Conservation (phyloP, 1,140 invertebrate species). For the Conopomorpha cramerella region DNA sequence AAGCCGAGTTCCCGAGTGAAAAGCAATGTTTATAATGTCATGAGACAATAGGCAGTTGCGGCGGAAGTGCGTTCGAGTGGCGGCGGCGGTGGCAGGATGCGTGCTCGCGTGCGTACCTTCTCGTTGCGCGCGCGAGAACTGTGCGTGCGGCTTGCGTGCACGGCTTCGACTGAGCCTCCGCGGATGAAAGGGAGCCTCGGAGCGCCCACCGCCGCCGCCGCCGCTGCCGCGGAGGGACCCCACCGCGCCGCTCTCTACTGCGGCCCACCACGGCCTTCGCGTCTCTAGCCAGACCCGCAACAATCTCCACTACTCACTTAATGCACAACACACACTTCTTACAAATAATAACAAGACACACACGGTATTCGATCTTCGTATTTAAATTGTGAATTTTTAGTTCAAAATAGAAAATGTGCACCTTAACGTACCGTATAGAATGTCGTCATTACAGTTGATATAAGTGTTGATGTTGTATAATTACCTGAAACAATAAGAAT, state of each 20-base stretch:
- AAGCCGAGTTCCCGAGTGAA: no score
- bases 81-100: constrained; percentile 10
- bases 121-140: constrained; percentile 54
- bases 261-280: constrained; percentile 34
- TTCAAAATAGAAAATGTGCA: no score
- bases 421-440: no score
- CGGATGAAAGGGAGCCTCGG: constrained; percentile 27
- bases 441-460: no score
- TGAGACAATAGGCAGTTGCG: constrained; percentile 26
- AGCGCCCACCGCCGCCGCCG: constrained; percentile 35
- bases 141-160: constrained; percentile 53
- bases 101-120: constrained; percentile 42
- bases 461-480: no score
- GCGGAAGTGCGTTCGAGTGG: constrained; percentile 19
- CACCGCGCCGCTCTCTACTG: no score
- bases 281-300: no score
- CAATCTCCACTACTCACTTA: no score
- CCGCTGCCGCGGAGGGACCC: constrained; percentile 31
- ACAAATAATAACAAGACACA: no score
- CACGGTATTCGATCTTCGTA: no score
- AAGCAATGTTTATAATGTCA: neutral
- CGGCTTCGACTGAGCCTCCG: constrained; percentile 43
- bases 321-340: no score
- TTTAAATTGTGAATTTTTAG: no score
- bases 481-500: constrained; percentile 22